Evolutionary conservation across 92 coral and sea anemone species (phyloP).

Genomic region (Epizoanthus stellaris): DNA sequence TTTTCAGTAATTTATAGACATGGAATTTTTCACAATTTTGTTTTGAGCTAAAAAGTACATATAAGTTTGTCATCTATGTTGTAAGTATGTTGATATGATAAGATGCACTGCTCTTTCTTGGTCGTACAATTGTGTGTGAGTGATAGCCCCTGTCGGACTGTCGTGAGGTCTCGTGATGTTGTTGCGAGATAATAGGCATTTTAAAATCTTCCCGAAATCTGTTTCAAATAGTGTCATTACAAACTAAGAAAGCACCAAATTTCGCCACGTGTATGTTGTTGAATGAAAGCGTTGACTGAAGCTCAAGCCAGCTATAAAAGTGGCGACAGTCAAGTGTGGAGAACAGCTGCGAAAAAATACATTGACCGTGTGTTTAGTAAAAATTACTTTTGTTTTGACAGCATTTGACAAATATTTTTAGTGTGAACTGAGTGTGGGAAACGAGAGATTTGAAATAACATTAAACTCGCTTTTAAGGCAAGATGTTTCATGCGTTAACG

Average conservation of each 20-base stretch:
- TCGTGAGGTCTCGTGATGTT: no score
- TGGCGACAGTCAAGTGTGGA: conserved; percentile 3
- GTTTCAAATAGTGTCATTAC: conserved; percentile 13
- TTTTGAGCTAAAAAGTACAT: no score
- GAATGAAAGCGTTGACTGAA: conserved; percentile 35
- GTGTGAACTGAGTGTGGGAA: conserved; percentile 26
- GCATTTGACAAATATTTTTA: conserved; percentile 33
- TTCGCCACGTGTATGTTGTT: conserved; percentile 32
- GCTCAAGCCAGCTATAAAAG: not conserved
- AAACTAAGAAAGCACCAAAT: not conserved
- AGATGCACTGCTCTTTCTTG: no score
- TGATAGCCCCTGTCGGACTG: no score
- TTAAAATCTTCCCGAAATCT: conserved; percentile 15
- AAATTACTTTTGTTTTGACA: conserved; percentile 28
- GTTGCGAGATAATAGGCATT: not conserved
- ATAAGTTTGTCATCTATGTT: no score
- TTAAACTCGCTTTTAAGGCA: conserved; percentile 40
- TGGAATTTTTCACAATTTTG: no score
- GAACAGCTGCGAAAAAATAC: not conserved
- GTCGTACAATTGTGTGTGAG: no score
- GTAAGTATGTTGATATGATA: no score
- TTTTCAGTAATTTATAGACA: no score
- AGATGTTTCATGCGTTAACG: conserved; percentile 15
- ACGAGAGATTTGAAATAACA: conserved; percentile 28
- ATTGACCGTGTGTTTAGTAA: not conserved